phyloP scores from a whole-genome alignment of 2,888 invertebrate species.

The Troides aeacus region DNA sequence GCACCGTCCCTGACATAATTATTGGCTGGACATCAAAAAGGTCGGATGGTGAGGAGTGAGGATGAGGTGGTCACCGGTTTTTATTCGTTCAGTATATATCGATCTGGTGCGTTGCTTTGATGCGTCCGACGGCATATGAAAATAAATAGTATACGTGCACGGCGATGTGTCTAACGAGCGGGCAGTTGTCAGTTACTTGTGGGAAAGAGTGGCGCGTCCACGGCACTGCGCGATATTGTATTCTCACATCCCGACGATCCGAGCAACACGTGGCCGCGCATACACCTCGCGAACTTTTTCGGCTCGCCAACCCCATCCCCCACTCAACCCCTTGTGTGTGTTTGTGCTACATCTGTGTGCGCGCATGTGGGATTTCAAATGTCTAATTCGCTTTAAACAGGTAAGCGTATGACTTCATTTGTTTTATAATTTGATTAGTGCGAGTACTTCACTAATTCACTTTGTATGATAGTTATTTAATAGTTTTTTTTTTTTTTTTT shows the following conservation, averaged over 20 bases:
- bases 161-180: slow-evolving; percentile 62
- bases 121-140: slow-evolving; percentile 64
- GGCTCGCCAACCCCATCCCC: slow-evolving; percentile 51
- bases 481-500: neutral
- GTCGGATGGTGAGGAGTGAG: slow-evolving; percentile 29
- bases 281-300: slow-evolving; percentile 52
- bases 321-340: slow-evolving; percentile 48
- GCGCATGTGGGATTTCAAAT: slow-evolving; percentile 38
- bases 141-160: slow-evolving; percentile 71
- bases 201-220: slow-evolving; percentile 57
- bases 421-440: slow-evolving; percentile 24
- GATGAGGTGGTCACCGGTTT: slow-evolving; percentile 20
- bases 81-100: slow-evolving; percentile 33
- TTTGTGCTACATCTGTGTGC: slow-evolving; percentile 44
- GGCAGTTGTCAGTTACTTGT: slow-evolving; percentile 73
- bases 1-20: slow-evolving; percentile 33
- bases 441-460: slow-evolving; percentile 9
- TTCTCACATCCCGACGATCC: slow-evolving; percentile 39
- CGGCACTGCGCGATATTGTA: slow-evolving; percentile 55
- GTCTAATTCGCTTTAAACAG: slow-evolving; percentile 37
- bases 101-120: slow-evolving; percentile 42
- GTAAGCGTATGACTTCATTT: slow-evolving; percentile 19
- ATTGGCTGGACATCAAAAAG: slow-evolving; percentile 48
- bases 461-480: neutral
- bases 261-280: slow-evolving; percentile 63